Conservation (phyloP, 53 echinoderm and acorn worm genomes). For the Actinopyga echinites region DNA sequence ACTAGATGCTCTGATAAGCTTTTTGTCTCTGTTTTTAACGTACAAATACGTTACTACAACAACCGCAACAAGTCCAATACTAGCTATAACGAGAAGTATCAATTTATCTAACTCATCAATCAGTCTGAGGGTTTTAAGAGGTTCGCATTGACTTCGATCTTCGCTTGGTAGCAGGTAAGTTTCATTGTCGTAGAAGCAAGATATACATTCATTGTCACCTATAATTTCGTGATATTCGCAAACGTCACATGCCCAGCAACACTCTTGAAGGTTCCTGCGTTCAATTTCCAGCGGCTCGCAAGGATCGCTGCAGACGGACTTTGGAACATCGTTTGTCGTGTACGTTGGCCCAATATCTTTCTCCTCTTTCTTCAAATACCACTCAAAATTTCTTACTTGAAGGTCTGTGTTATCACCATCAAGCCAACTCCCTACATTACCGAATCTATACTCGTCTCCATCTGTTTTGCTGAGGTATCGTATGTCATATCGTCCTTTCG, state of each 20-base stretch:
- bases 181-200: constrained; percentile 60
- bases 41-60: constrained; percentile 60
- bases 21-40: constrained; percentile 74
- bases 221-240: constrained; percentile 51
- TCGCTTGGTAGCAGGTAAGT: constrained; percentile 62
- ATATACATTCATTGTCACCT: constrained; percentile 62
- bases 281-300: constrained; percentile 67
- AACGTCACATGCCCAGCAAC: constrained; percentile 86
- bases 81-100: constrained; percentile 38
- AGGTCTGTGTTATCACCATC: not conserved
- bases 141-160: not conserved
- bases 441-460: constrained; percentile 12
- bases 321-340: constrained; percentile 37
- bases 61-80: constrained; percentile 49
- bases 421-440: constrained; percentile 49
- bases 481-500: constrained; percentile 72
- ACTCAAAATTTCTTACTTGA: not conserved
- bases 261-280: constrained; percentile 50
- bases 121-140: constrained; percentile 39
- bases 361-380: constrained; percentile 22
- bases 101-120: constrained; percentile 37
- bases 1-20: constrained; percentile 88
- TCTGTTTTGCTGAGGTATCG: constrained; percentile 57
- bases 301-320: constrained; percentile 84
- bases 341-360: not conserved